phyloP scores from a whole-genome alignment of 2,113 vertebrate species.

The Hippoglossus stenolepis region DNA sequence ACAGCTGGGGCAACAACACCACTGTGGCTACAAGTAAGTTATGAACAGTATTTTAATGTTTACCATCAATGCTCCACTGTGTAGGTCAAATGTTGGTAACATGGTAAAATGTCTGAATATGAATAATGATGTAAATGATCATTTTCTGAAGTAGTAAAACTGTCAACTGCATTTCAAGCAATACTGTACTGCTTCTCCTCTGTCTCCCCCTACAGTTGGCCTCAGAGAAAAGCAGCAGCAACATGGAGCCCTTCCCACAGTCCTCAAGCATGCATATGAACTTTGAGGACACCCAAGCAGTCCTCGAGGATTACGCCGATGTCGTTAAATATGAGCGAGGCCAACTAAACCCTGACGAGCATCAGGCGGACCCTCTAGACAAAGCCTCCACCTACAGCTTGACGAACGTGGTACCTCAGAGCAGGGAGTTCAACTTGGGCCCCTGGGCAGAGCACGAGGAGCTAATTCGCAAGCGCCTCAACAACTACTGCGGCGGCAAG shows the following conservation, averaged over 20 bases:
- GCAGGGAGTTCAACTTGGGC: slow-evolving; percentile 77
- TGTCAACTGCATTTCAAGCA: neutral
- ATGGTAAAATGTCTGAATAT: neutral
- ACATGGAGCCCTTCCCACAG: slow-evolving; percentile 81
- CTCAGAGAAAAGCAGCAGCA: slow-evolving; percentile 76
- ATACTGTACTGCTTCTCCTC: neutral
- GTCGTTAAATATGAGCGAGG: slow-evolving; percentile 77
- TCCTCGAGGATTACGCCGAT: slow-evolving; percentile 77
- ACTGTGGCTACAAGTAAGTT: neutral
- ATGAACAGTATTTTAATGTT: too few relatives aligned
- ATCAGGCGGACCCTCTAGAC: slow-evolving; percentile 78
- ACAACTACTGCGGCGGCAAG: slow-evolving; percentile 78
- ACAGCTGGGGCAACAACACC: too few relatives aligned
- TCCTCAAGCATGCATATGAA: slow-evolving; percentile 76
- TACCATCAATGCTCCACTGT: too few relatives aligned
- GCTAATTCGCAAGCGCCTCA: slow-evolving; percentile 76
- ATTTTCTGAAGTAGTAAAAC: neutral
- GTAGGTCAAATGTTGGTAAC: too few relatives aligned
- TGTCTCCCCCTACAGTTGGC: slow-evolving; percentile 58
- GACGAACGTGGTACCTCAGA: slow-evolving; percentile 78
- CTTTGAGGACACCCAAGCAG: slow-evolving; percentile 80
- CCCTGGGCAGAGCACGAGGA: slow-evolving; percentile 83
- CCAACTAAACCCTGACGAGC: slow-evolving; percentile 78
- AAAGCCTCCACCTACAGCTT: slow-evolving; percentile 80
- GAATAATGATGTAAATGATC: neutral